These are phyloP conservation scores for Vesta saturnalis DNA, from an alignment of 2,888 invertebrate species.

Conservation along the genomic window DNA sequence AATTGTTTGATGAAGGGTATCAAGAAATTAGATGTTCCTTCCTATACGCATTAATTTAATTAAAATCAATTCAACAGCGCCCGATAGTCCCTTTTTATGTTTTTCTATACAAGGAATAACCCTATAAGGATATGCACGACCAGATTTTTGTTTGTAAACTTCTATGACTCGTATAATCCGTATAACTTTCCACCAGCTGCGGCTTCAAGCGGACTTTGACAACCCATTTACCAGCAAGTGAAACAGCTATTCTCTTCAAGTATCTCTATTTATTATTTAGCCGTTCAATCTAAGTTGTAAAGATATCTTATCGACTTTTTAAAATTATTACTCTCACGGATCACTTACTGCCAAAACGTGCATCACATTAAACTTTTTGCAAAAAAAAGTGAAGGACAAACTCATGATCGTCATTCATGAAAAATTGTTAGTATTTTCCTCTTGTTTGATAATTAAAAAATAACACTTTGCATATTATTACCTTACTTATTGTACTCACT, in stretches of 20 bases:
- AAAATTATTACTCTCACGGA: neutral
- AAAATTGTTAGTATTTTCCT: too few relatives aligned
- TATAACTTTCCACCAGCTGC: constrained; percentile 35
- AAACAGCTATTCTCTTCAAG: constrained; percentile 29
- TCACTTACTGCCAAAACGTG: neutral
- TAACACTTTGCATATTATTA: too few relatives aligned
- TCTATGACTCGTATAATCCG: constrained; percentile 33
- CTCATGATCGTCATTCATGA: too few relatives aligned
- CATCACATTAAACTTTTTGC: neutral
- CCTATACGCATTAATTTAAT: neutral
- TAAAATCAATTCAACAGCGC: constrained; percentile 21
- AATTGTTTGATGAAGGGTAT: neutral
- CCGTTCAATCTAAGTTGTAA: constrained; percentile 31
- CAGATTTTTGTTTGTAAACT: constrained; percentile 28
- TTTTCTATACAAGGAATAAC: constrained; percentile 17
- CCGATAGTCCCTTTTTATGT: constrained; percentile 20
- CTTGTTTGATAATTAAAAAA: too few relatives aligned
- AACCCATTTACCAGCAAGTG: constrained; percentile 34
- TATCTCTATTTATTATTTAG: constrained; percentile 33
- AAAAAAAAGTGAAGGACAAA: too few relatives aligned
- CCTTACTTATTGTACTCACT: too few relatives aligned
- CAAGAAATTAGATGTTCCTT: neutral
- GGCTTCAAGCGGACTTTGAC: constrained; percentile 33
- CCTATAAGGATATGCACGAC: constrained; percentile 31
- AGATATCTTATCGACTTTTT: constrained; percentile 19